Conservation (phyloP, 1,140 invertebrate genomes). For the Eupeodes corollae region DNA sequence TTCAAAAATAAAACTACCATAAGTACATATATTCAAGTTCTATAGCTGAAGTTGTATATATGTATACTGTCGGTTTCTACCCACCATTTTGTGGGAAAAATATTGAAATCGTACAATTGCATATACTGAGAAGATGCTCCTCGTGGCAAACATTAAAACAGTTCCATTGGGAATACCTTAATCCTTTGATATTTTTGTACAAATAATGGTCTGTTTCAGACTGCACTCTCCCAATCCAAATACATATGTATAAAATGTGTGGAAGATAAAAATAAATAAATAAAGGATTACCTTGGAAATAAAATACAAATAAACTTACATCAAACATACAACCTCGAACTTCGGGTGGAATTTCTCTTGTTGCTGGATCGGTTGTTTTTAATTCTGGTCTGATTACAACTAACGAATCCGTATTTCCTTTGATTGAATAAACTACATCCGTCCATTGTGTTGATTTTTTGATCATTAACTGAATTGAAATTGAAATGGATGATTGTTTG, state of each 20-base stretch:
- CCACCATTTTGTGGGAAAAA: conserved; percentile 12
- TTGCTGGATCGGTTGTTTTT: conserved; percentile 19
- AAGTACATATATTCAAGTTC: too few relatives aligned
- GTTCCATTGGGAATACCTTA: conserved; percentile 11
- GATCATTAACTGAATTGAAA: conserved; percentile 19
- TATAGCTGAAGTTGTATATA: too few relatives aligned
- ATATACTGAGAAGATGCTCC: conserved; percentile 20
- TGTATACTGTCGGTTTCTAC: too few relatives aligned
- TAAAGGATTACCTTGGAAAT: too few relatives aligned
- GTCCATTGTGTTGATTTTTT: conserved; percentile 21
- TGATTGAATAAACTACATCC: conserved; percentile 21
- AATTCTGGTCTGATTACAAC: conserved; percentile 22
- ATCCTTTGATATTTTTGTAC: too few relatives aligned
- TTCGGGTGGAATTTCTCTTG: conserved; percentile 12
- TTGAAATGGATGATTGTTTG: too few relatives aligned
- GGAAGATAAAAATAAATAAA: too few relatives aligned
- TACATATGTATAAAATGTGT: too few relatives aligned
- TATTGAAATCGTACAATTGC: conserved; percentile 25
- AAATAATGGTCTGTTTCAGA: too few relatives aligned
- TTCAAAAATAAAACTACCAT: neutral
- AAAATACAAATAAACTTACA: neutral
- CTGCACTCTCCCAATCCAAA: too few relatives aligned
- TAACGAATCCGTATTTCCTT: conserved; percentile 24
- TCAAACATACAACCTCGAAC: conserved; percentile 20
- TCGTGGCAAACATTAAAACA: conserved; percentile 25